These are phyloP conservation scores for Thrips palmi DNA, from an alignment of 1,140 invertebrate species.

Conservation along the genomic window DNA sequence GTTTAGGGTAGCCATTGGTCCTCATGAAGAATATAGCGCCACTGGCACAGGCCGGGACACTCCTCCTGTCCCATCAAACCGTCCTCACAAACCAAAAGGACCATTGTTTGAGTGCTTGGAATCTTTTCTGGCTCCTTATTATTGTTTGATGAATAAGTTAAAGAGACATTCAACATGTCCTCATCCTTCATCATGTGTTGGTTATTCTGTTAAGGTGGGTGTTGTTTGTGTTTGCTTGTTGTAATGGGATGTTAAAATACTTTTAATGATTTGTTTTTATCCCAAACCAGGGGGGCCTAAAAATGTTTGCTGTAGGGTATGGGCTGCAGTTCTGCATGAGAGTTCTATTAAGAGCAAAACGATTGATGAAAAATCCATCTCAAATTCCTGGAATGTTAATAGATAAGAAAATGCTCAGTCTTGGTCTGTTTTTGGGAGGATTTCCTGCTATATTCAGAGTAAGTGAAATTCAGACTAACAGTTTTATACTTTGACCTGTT, in stretches of 20 bases:
- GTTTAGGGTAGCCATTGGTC: constrained; percentile 23
- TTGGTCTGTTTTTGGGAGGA: constrained; percentile 40
- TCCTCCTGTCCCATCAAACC: background rate
- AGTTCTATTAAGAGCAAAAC: constrained; percentile 28
- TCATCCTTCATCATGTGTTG: constrained; percentile 38
- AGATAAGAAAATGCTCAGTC: constrained; percentile 31
- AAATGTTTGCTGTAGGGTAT: constrained; percentile 36
- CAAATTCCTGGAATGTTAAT: constrained; percentile 30
- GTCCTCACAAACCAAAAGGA: background rate
- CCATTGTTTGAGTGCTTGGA: no score
- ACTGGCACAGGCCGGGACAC: background rate
- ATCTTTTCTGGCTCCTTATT: no score
- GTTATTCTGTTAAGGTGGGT: constrained; percentile 33
- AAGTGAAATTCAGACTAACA: constrained; percentile 14
- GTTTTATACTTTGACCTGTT: constrained; percentile 6
- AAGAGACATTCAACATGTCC: constrained; percentile 33
- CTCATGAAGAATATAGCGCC: constrained; percentile 27
- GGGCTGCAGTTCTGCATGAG: constrained; percentile 37
- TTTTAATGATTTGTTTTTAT: constrained; percentile 19
- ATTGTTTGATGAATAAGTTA: background rate
- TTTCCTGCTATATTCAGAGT: constrained; percentile 43
- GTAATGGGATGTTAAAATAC: constrained; percentile 9
- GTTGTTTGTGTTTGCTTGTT: background rate
- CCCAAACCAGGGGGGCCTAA: constrained; percentile 34
- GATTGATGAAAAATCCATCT: constrained; percentile 28